These are phyloP conservation scores for Ophioninae sp. DNA, from an alignment of 2,888 invertebrate species.

Conservation along the genomic window DNA sequence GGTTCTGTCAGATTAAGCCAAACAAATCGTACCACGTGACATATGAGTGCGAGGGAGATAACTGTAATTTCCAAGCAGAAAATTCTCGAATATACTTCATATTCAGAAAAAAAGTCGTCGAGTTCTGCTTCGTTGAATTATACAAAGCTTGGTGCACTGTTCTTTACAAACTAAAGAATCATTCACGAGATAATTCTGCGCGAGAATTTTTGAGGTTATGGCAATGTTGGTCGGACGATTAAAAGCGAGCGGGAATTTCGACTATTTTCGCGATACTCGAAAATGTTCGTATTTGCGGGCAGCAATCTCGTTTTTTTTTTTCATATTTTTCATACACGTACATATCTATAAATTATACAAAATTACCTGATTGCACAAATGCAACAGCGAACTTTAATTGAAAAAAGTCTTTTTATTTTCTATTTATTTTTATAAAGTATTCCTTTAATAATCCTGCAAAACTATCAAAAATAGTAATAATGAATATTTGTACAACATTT, in stretches of 20 bases:
- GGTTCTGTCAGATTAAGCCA: no score
- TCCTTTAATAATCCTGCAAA: no score
- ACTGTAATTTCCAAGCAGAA: not conserved
- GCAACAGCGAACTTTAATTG: not conserved
- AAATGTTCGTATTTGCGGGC: not conserved
- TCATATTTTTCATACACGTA: not conserved
- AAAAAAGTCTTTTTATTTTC: not conserved
- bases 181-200: not conserved
- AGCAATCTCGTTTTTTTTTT: not conserved
- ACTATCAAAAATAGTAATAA: not conserved
- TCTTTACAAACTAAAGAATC: not conserved
- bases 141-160: not conserved
- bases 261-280: not conserved
- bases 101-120: not conserved
- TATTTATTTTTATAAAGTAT: no score
- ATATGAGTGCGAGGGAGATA: not conserved
- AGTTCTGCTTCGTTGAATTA: not conserved
- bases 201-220: not conserved
- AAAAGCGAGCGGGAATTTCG: conserved; percentile 6
- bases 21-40: not conserved
- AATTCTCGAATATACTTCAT: not conserved
- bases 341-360: not conserved
- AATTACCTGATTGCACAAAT: not conserved
- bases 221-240: not conserved
- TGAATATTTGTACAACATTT: not conserved